Evolutionary conservation across 1,140 invertebrate genomes (phyloP).

Genomic region (Drosophila rhopaloa): DNA sequence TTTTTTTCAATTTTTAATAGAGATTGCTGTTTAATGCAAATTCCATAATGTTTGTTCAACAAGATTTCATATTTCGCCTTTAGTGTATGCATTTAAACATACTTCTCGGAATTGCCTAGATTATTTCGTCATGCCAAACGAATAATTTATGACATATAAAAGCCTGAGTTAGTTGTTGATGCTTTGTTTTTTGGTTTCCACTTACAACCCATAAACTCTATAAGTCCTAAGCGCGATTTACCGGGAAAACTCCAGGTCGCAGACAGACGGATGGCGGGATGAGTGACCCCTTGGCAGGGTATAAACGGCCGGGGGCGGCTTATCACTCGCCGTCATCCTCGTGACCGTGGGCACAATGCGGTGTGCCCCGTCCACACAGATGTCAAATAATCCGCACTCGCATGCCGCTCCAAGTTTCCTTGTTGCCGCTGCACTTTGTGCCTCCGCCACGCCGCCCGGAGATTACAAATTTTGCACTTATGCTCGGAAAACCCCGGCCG

Average conservation of each 20-base stretch:
- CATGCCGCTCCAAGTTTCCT: conserved; percentile 27
- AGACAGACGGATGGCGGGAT: conserved; percentile 11
- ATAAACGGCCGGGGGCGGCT: conserved; percentile 41
- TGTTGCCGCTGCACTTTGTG: conserved; percentile 51
- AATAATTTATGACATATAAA: conserved; percentile 22
- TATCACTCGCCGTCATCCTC: conserved; percentile 49
- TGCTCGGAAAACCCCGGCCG: conserved; percentile 35
- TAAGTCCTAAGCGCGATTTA: conserved; percentile 14
- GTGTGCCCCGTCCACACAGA: conserved; percentile 21
- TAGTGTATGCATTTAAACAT: conserved; percentile 15
- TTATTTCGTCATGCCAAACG: conserved; percentile 3
- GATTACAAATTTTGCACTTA: conserved; percentile 82
- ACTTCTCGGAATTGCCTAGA: conserved; percentile 13
- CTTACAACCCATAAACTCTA: conserved; percentile 1
- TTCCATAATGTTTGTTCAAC: too few relatives aligned
- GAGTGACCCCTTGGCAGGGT: conserved; percentile 20
- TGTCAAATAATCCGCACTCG: conserved; percentile 46
- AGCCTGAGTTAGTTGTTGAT: conserved; percentile 15
- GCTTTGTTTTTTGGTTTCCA: conserved; percentile 7
- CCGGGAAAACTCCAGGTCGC: conserved; percentile 3
- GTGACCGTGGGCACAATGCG: conserved; percentile 21
- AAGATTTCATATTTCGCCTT: neutral
- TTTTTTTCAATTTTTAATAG: too few relatives aligned
- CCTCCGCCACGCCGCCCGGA: conserved; percentile 38
- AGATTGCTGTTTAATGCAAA: too few relatives aligned